Evolutionary conservation across 2,797 vertebrate genomes (phyloP), one percentile per base, ranked within the genome.

Genomic region (Zalophus californianus): DNA sequence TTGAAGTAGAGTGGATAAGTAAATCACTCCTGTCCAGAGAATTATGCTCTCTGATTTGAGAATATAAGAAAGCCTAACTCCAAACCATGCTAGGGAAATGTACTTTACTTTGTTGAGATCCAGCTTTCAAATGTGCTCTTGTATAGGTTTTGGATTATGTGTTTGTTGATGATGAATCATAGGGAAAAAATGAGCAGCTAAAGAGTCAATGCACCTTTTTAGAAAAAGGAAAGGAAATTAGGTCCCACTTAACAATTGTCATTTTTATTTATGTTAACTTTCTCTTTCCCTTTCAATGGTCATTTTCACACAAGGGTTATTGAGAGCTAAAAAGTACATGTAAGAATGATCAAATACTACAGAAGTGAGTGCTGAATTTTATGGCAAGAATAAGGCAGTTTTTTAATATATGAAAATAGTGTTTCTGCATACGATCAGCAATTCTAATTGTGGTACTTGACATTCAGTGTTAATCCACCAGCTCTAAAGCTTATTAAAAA

Each of bases 401-500:
- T 94, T 94, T 96, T 25, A 85, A 93, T 89, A 90, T 97, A 94
- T 97, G 97, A 95, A 92, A 91, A n/a, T 82, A 86, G 50, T 87
- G 41, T 96, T 98, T 98, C 97, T 98, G 80, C 95, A 90, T 97
- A 94, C 7, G 18, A 98, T 98, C 96, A 98, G 95, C 97, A 97
- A 98, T 98, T 98, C 97, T 98, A 94, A 98, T 97, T 97, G 96
- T 92, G 66, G 62, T 87, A 35, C 95, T 98, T 98, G 97, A 98
- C 97, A 98, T 98, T 98, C 98, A 91, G 85, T 94, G 94, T 97
- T 98, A 98, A 98, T 98, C 98, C 96, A 91, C 62, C 10, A 5
- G 86, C 95, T 98, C 95, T 96, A 97, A 97, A 98, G 95, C 88
- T 98, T 98, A 98, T 97, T 98, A 98, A 97, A 98, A 98, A 98